Percentiles rank a stretch among this genome's conserved stretches.
These are phyloP conservation scores for Pogonomyrmex californicus DNA, from an alignment of 1,140 invertebrate species.

Conservation along the genomic window DNA sequence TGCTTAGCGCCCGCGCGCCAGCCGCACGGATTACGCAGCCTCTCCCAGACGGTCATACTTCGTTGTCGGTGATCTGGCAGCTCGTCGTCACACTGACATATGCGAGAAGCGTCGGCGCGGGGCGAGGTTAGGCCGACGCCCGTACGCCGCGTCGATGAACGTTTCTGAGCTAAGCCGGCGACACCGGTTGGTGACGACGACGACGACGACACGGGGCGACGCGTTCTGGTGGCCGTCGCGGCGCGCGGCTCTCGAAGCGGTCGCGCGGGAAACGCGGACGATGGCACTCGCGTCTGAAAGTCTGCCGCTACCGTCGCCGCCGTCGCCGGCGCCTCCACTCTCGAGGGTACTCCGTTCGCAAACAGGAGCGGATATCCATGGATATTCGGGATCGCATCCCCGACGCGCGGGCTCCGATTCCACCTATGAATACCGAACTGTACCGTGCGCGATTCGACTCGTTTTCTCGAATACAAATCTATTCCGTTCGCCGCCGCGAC, in stretches of 20 bases:
- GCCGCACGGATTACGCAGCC: conserved; percentile 85
- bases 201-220: background rate
- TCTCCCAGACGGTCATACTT: conserved; percentile 84
- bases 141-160: background rate
- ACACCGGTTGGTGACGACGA: background rate
- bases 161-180: background rate
- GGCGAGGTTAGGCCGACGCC: conserved; percentile 55
- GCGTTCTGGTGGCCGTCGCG: background rate
- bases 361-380: too few species aligned
- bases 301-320: too few species aligned
- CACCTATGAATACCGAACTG: background rate
- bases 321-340: too few species aligned
- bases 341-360: too few species aligned
- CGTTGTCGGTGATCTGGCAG: background rate
- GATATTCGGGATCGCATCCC: too few species aligned
- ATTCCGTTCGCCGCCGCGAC: too few species aligned
- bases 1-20: conserved; percentile 86
- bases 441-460: background rate
- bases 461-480: background rate
- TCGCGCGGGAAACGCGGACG: background rate
- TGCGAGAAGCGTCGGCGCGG: background rate
- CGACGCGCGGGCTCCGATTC: too few species aligned
- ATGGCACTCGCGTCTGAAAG: background rate
- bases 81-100: conserved; percentile 49
- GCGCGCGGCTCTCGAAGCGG: too few species aligned